Evolutionary conservation across 2,113 vertebrate genomes (phyloP).

Genomic region (Campylomormyrus numenius): DNA sequence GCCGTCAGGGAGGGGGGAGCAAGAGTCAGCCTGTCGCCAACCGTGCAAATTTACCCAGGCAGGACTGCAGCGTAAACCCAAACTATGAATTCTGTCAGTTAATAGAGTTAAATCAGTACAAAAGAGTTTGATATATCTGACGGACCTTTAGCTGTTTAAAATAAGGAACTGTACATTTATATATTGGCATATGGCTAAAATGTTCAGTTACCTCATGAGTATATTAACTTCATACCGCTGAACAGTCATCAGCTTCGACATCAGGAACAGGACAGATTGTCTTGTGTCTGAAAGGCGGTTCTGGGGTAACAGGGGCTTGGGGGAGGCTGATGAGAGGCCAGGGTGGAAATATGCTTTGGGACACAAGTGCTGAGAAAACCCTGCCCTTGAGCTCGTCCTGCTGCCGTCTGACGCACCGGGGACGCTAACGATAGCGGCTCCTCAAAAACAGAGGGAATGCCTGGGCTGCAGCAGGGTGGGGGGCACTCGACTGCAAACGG

Average conservation of each 20-base stretch:
- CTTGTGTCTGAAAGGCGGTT: background rate
- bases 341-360: background rate
- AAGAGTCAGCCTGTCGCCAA: background rate
- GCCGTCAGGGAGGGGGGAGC: background rate
- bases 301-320: background rate
- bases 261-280: background rate
- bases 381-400: background rate
- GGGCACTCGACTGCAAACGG: background rate
- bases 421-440: background rate
- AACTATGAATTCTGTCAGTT: background rate
- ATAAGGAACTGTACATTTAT: background rate
- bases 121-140: background rate
- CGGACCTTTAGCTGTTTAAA: background rate
- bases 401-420: background rate
- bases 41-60: background rate
- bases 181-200: conserved; percentile 7
- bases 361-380: background rate
- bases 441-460: background rate
- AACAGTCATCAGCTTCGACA: background rate
- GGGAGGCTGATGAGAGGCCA: background rate
- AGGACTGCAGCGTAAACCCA: background rate
- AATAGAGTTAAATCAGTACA: background rate
- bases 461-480: background rate
- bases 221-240: background rate
- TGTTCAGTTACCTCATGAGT: background rate